A percentile compares a stretch with the other conserved stretches of the same genome.
phyloP scores from a whole-genome alignment of 2,888 invertebrate genomes.

The Piscicola geometra region DNA sequence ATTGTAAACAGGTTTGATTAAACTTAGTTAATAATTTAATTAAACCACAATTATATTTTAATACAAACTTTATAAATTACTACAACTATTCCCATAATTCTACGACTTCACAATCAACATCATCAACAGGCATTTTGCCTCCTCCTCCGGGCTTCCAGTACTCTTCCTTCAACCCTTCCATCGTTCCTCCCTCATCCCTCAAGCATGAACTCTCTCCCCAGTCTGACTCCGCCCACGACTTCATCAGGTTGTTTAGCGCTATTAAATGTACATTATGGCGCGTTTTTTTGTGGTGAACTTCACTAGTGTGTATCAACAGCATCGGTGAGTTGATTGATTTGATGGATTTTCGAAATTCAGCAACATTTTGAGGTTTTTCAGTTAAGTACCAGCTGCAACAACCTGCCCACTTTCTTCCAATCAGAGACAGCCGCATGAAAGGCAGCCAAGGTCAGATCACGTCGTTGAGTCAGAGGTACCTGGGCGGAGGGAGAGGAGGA shows the following conservation, averaged over 20 bases:
- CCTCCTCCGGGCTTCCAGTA: conserved; percentile 26
- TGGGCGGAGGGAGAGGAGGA: conserved; percentile 2
- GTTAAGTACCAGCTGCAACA: too few relatives aligned
- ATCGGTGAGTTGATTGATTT: too few relatives aligned
- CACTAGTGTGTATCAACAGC: background rate
- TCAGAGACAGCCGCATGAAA: conserved; percentile 1
- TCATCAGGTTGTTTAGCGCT: conserved; percentile 26
- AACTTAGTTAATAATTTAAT: too few relatives aligned
- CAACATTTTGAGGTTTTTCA: too few relatives aligned
- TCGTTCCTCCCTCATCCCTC: conserved; percentile 21
- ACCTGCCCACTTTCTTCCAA: too few relatives aligned
- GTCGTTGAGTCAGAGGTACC: conserved; percentile 5
- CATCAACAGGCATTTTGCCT: conserved; percentile 19
- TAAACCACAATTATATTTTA: too few relatives aligned
- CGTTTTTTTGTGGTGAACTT: background rate
- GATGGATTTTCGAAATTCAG: too few relatives aligned
- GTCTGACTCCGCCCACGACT: conserved; percentile 9
- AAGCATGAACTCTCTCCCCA: conserved; percentile 31
- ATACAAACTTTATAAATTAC: too few relatives aligned
- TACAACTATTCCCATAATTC: background rate
- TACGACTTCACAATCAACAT: background rate
- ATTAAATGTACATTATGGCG: too few relatives aligned
- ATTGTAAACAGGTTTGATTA: background rate
- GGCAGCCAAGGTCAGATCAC: background rate
- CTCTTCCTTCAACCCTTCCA: conserved; percentile 17